Percentiles rank a stretch among this genome's conserved stretches.
Evolutionary conservation across 2,113 vertebrate species (phyloP).

Genomic region (Clinocottus analis): DNA sequence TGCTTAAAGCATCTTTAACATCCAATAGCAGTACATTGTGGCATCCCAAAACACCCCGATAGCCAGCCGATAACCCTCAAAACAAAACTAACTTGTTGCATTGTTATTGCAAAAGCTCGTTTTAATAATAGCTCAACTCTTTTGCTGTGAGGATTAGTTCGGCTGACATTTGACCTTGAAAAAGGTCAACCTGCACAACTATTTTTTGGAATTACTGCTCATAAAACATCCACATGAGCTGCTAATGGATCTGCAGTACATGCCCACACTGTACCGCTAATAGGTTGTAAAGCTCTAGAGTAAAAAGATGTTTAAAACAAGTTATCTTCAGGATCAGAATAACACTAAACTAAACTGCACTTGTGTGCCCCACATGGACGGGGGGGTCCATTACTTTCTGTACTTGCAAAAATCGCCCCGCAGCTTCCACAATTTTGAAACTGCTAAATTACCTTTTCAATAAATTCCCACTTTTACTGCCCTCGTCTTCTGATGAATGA

Average conservation of each 20-base stretch:
- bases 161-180: neutral
- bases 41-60: neutral
- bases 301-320: neutral
- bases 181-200: neutral
- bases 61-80: neutral
- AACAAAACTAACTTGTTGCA: neutral
- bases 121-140: neutral
- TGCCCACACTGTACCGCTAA: neutral
- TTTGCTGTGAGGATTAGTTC: neutral
- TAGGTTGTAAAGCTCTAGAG: neutral
- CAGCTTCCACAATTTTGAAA: constrained; percentile 18
- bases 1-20: neutral
- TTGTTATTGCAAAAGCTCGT: neutral
- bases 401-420: constrained; percentile 1
- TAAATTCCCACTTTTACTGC: constrained; percentile 15
- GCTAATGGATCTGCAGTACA: neutral
- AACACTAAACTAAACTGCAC: neutral
- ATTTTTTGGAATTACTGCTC: neutral
- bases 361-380: rapidly evolving
- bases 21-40: neutral
- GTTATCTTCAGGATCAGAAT: neutral
- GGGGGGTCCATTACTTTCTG: neutral
- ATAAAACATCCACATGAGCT: neutral
- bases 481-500: constrained; percentile 27
- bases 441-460: constrained; percentile 12